phyloP scores from a whole-genome alignment of 2,113 vertebrate species.

The Megaleporinus macrocephalus region DNA sequence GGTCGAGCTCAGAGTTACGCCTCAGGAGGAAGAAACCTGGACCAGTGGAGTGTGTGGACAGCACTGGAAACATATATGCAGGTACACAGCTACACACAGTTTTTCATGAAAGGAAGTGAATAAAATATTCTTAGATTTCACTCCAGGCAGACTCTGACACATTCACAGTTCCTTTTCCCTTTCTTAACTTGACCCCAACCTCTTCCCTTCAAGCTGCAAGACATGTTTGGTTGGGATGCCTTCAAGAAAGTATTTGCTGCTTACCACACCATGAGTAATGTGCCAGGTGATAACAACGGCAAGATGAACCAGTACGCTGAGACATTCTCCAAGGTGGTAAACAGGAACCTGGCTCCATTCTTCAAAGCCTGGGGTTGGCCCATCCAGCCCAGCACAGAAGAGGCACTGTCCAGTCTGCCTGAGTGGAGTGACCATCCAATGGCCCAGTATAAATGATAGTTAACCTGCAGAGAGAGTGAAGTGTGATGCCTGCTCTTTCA shows the following conservation, averaged over 20 bases:
- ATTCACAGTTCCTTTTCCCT: neutral
- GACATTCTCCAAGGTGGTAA: conserved; percentile 77
- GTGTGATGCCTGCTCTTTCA: no score
- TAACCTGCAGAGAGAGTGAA: no score
- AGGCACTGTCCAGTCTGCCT: conserved; percentile 72
- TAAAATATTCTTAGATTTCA: no score
- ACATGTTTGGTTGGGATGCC: conserved; percentile 82
- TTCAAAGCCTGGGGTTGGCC: conserved; percentile 85
- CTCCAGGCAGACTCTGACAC: no score
- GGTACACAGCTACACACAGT: conserved; percentile 57
- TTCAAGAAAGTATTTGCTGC: conserved; percentile 78
- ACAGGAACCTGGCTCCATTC: conserved; percentile 77
- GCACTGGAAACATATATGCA: conserved; percentile 82
- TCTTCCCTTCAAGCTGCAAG: conserved; percentile 74
- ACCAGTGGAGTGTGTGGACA: conserved; percentile 66
- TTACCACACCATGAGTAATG: conserved; percentile 68
- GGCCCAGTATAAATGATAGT: conserved; percentile 59
- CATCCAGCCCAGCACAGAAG: conserved; percentile 64
- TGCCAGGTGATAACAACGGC: conserved; percentile 66
- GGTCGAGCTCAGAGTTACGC: conserved; percentile 47
- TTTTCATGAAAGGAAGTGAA: neutral
- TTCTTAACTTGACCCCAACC: neutral
- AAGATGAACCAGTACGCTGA: conserved; percentile 84
- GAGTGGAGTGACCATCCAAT: conserved; percentile 79
- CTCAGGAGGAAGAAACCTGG: conserved; percentile 58